Evolutionary conservation across 2,888 invertebrate genomes (phyloP).

Genomic region (Synergus japonicus): DNA sequence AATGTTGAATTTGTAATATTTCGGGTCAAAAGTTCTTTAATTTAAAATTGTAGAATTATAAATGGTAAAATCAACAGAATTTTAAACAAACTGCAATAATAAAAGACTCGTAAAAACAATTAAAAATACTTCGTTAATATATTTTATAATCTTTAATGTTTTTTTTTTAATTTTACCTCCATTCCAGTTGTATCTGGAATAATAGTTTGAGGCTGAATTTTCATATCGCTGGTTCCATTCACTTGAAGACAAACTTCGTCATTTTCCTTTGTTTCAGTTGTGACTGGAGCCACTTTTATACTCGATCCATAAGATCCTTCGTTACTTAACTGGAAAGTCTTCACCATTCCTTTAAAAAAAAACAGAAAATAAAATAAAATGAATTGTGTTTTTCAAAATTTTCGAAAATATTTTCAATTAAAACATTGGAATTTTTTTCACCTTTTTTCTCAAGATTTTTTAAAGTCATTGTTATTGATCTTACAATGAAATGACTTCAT

Average conservation of each 20-base stretch:
- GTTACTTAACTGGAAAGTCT: slow-evolving; percentile 89
- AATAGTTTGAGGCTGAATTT: slow-evolving; percentile 86
- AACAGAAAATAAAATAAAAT: background rate
- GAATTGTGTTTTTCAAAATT: background rate
- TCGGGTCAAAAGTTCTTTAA: too few relatives aligned
- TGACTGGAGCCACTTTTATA: slow-evolving; percentile 91
- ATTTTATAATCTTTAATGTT: too few relatives aligned
- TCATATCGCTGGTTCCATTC: slow-evolving; percentile 84
- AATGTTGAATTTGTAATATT: too few relatives aligned
- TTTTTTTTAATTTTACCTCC: slow-evolving; percentile 75
- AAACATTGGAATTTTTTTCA: too few relatives aligned
- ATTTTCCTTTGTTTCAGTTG: slow-evolving; percentile 86
- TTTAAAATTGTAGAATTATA: too few relatives aligned
- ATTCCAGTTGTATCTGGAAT: slow-evolving; percentile 90
- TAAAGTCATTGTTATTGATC: too few relatives aligned
- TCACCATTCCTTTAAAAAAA: slow-evolving; percentile 84
- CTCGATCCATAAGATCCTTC: slow-evolving; percentile 84
- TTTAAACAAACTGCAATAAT: too few relatives aligned
- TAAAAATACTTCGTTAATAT: too few relatives aligned
- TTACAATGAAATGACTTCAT: too few relatives aligned
- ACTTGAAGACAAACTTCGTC: slow-evolving; percentile 89
- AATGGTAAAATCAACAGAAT: too few relatives aligned
- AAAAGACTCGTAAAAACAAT: too few relatives aligned
- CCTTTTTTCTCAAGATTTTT: too few relatives aligned
- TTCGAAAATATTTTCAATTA: background rate